Evolutionary conservation across 2,888 invertebrate species (phyloP).

Genomic region (Parasteatoda lunata): DNA sequence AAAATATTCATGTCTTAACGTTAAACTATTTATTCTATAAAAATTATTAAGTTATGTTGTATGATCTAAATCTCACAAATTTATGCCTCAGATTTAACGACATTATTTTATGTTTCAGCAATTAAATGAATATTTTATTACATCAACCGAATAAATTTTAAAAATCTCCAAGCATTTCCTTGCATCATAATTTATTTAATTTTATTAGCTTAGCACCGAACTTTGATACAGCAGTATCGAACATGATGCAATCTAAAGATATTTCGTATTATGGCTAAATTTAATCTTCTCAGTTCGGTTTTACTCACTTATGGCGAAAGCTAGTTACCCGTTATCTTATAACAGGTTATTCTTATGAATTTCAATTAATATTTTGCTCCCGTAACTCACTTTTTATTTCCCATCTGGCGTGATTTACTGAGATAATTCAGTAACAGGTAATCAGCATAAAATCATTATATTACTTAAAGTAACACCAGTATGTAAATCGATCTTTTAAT

Average conservation of each 20-base stretch:
- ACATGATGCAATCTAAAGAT: too few relatives aligned
- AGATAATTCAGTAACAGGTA: background rate
- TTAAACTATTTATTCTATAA: too few relatives aligned
- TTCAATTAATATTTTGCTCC: background rate
- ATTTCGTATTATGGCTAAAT: background rate
- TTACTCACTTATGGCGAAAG: background rate
- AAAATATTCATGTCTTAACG: too few relatives aligned
- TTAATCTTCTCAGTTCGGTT: background rate
- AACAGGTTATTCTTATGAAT: background rate
- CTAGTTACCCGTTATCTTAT: background rate
- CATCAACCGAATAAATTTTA: background rate
- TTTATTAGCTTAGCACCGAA: background rate
- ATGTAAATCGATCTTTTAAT: background rate
- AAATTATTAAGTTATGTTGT: too few relatives aligned
- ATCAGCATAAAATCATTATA: conserved; percentile 5
- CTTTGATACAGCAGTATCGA: background rate
- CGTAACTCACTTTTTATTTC: conserved; percentile 5
- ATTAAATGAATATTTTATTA: conserved; percentile 1
- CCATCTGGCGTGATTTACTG: background rate
- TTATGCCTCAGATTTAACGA: background rate
- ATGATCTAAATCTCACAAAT: too few relatives aligned
- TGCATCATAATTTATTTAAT: background rate
- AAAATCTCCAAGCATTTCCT: background rate
- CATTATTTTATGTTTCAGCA: background rate
- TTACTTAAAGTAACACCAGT: background rate